Percentiles rank a stretch among this genome's conserved stretches.
phyloP scores from a whole-genome alignment of 2,113 vertebrate species.

The Cynopterus brachyotis region DNA sequence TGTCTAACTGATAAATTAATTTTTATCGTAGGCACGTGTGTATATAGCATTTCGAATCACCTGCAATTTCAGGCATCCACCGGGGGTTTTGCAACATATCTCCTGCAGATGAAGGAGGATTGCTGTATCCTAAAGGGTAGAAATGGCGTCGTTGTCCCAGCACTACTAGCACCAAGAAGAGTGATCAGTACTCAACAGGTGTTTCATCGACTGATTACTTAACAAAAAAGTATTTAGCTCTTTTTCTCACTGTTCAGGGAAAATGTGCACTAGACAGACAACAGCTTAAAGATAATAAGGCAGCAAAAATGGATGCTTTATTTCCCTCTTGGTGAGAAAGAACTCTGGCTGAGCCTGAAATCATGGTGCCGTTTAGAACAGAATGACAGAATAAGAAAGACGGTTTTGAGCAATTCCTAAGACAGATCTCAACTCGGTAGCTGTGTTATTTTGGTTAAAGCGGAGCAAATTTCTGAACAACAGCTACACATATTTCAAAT shows the following conservation, averaged over 20 bases:
- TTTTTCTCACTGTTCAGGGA: neutral
- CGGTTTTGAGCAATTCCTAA: neutral
- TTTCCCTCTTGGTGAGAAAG: neutral
- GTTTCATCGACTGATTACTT: neutral
- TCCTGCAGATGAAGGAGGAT: neutral
- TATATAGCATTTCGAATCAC: too few relatives aligned
- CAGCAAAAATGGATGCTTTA: neutral
- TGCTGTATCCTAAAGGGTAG: neutral
- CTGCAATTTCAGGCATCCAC: neutral
- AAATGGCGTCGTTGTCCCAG: neutral
- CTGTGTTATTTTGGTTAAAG: neutral
- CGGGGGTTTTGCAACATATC: neutral
- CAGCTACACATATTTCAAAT: slow-evolving; percentile 10
- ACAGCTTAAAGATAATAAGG: neutral
- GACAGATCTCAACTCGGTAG: neutral
- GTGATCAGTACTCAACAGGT: neutral
- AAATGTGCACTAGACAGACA: neutral
- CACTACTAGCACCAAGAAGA: neutral
- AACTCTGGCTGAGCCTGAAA: neutral
- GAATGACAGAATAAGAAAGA: neutral
- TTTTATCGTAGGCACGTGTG: too few relatives aligned
- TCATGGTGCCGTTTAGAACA: neutral
- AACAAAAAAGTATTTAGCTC: neutral
- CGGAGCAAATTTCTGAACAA: neutral
- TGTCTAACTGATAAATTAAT: neutral